phyloP scores from a whole-genome alignment of 1,140 invertebrate species.

The Trinorchestia longiramus region DNA sequence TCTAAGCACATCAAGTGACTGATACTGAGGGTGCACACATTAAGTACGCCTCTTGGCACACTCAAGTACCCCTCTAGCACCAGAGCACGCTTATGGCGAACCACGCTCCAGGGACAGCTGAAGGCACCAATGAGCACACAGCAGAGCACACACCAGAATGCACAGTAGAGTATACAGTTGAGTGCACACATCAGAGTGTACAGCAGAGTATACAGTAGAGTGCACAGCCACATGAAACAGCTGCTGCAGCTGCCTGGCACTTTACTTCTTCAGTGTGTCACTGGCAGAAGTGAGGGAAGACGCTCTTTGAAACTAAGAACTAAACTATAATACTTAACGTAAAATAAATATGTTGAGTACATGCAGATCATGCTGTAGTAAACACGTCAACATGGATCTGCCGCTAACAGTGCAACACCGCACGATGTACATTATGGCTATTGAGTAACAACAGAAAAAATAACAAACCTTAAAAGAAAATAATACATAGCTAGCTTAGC shows the following conservation, averaged over 20 bases:
- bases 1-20: no score
- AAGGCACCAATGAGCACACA: no score
- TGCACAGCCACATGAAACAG: neutral
- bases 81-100: no score
- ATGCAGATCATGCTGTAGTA: neutral
- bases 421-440: neutral
- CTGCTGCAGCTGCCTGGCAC: neutral
- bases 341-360: neutral
- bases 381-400: neutral
- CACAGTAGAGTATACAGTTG: no score
- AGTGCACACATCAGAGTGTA: no score
- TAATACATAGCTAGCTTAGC: neutral
- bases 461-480: neutral
- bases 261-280: neutral
- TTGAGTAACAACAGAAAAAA: neutral
- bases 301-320: neutral
- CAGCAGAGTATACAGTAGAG: no score
- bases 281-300: neutral
- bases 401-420: neutral
- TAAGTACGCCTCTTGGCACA: no score
- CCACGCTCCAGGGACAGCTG: no score
- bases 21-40: no score
- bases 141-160: no score
- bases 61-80: no score
- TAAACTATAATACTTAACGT: neutral